Evolutionary conservation across 2,888 invertebrate species (phyloP).

Genomic region (Eugnorisma glareosa): DNA sequence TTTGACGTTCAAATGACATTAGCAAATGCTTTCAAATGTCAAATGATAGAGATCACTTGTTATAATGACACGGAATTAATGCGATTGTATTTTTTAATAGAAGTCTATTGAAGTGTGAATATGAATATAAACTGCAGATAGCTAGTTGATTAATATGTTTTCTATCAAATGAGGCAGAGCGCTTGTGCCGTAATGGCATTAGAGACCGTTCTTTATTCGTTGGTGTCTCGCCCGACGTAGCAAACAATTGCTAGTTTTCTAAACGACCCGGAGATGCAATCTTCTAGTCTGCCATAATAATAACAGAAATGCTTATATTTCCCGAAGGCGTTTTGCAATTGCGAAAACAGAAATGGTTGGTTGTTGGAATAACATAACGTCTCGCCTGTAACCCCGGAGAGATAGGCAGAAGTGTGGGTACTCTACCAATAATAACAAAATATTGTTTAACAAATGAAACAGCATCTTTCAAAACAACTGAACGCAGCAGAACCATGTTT

Average conservation of each 20-base stretch:
- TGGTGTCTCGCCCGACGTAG: constrained; percentile 22
- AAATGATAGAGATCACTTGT: constrained; percentile 45
- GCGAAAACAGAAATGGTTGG: neutral
- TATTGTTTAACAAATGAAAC: neutral
- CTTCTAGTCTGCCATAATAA: neutral
- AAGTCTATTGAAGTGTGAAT: constrained; percentile 34
- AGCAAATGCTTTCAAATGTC: constrained; percentile 56
- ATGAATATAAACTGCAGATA: constrained; percentile 33
- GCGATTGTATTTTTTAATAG: constrained; percentile 48
- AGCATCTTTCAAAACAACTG: neutral
- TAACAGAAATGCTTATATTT: constrained; percentile 19
- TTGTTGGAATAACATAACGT: neutral
- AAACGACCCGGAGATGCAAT: constrained; percentile 19
- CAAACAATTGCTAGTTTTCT: constrained; percentile 43
- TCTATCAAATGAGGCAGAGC: constrained; percentile 53
- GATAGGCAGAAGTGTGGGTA: neutral
- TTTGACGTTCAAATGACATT: constrained; percentile 54
- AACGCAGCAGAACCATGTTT: neutral
- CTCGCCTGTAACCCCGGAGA: neutral
- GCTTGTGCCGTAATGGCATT: constrained; percentile 7
- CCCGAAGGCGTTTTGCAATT: neutral
- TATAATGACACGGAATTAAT: constrained; percentile 28
- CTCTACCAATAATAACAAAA: neutral
- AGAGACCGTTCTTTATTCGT: constrained; percentile 26
- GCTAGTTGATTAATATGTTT: constrained; percentile 34